Conservation (phyloP, 2,113 vertebrate species). For the Pseudois nayaur region DNA sequence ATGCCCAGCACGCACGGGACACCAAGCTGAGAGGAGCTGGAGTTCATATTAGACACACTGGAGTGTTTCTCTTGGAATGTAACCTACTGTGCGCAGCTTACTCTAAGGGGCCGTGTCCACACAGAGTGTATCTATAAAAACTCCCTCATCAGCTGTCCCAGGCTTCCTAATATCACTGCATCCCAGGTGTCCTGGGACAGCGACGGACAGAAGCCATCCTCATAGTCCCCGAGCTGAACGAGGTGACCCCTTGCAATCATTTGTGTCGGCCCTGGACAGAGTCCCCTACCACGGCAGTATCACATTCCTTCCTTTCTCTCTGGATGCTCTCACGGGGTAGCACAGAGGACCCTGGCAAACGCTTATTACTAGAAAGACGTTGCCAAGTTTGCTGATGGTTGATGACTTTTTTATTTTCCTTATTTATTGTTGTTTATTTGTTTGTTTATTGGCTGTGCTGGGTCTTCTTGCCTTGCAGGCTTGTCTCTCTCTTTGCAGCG, state of each 20-base stretch:
- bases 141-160: neutral
- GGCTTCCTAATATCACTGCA: too few relatives aligned
- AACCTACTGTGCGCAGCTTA: too few relatives aligned
- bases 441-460: neutral
- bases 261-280: neutral
- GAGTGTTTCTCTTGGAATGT: neutral
- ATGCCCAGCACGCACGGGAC: rapidly evolving
- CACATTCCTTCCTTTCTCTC: neutral
- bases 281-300: rapidly evolving
- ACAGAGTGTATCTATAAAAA: neutral
- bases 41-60: rapidly evolving
- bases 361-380: neutral
- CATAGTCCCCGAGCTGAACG: neutral
- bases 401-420: neutral
- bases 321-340: neutral
- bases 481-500: neutral
- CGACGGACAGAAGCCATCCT: rapidly evolving
- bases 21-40: too few relatives aligned
- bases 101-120: neutral
- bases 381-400: neutral
- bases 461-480: neutral
- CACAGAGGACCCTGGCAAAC: neutral
- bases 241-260: too few relatives aligned
- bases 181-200: rapidly evolving
- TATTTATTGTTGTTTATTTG: neutral